Evolutionary conservation across 2,888 invertebrate genomes (phyloP), one percentile per base, ranked within the genome.

Genomic region (Netelia melanura): DNA sequence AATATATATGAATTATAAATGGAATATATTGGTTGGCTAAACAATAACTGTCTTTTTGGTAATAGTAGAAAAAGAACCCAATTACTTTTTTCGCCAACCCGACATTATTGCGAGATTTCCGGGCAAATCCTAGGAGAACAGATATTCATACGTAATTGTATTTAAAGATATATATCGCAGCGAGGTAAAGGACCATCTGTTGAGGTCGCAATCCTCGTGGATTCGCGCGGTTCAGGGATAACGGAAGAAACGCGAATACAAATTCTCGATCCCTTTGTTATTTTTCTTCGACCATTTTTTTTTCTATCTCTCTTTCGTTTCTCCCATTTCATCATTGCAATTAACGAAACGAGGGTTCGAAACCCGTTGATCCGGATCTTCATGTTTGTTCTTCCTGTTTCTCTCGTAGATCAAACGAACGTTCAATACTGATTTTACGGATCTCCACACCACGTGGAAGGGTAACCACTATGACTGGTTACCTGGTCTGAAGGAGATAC

Each of bases 381-480:
- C 64, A 64, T 84, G 30, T 81, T 62, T 48, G 14, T 72, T 9
- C 64, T 76, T 44, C n/a, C 56, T 70, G 71, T 79, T 77, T 84
- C 58, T 71, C 44, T 75, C 71, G 14, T 94, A 95, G 95, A 94
- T 94, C 78, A 92, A 91, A 87, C 89, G 92, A 86, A 94, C 93
- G 6, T 95, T 95, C 91, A 93, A 93, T 81, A 92, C 91, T 83
- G 93, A 94, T 83, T 94, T 93, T 82, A 87, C 90, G 43, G 92
- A 93, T 82, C 90, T 94, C 78, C 94, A 95, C 84, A 91, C 93
- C 56, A 91, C 91, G 83, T 95, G 94, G 93, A 94, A 93, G 85
- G 90, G 91, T 79, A 89, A 91, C 52, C 94, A 93, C 58, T 95
- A 94, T 89, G 93, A 94, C 67, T 95, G 95, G 95, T 92, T 96